Evolutionary conservation across 1,140 invertebrate genomes (phyloP).

Genomic region (Lucilia sericata): DNA sequence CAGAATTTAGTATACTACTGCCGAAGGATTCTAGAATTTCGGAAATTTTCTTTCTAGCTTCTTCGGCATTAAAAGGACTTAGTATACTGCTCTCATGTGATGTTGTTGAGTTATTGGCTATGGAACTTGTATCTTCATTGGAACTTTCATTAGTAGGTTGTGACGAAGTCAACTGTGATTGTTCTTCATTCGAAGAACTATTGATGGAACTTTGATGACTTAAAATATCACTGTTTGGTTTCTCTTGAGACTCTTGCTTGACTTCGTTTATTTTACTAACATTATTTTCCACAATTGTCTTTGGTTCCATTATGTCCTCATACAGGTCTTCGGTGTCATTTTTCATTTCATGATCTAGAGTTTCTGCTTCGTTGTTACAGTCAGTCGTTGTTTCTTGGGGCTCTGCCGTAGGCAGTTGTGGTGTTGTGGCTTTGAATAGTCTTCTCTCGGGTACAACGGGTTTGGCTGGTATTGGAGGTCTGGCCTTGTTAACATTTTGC

Average conservation of each 20-base stretch:
- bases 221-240: conserved; percentile 31
- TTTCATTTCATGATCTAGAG: conserved; percentile 32
- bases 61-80: conserved; percentile 91
- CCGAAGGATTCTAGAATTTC: conserved; percentile 95
- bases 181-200: conserved; percentile 54
- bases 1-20: conserved; percentile 71
- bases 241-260: background rate
- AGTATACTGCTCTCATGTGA: conserved; percentile 71
- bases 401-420: conserved; percentile 42
- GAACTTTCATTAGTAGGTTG: conserved; percentile 33
- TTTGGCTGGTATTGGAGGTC: conserved; percentile 57
- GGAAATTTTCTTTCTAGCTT: conserved; percentile 95
- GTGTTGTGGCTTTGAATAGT: conserved; percentile 55
- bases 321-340: conserved; percentile 32
- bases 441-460: conserved; percentile 57
- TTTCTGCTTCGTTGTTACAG: background rate
- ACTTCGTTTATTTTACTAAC: conserved; percentile 2
- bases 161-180: conserved; percentile 49
- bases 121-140: conserved; percentile 29
- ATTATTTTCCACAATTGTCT: conserved; percentile 16
- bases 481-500: conserved; percentile 48
- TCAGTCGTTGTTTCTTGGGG: background rate
- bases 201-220: conserved; percentile 54
- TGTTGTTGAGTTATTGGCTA: conserved; percentile 63
- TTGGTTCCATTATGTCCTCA: conserved; percentile 11